phyloP scores from a whole-genome alignment of 2,797 vertebrate species.

The Cottoperca gobio region DNA sequence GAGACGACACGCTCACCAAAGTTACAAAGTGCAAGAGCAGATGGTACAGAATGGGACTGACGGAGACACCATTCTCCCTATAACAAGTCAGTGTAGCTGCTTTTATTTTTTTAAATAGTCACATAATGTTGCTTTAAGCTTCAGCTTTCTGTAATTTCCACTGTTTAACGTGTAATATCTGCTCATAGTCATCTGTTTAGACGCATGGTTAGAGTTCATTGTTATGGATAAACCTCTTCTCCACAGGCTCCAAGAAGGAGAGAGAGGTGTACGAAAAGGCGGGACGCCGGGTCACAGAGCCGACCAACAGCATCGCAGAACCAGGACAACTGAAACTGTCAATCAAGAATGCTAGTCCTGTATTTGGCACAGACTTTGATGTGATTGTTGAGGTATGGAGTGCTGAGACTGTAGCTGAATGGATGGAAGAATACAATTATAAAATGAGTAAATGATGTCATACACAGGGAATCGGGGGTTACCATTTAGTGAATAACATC shows the following conservation, averaged over 20 bases:
- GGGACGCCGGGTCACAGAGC: conserved; percentile 52
- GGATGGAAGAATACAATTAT: background rate
- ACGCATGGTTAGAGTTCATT: background rate
- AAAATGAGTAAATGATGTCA: background rate
- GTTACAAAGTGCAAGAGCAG: too few relatives aligned
- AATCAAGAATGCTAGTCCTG: conserved; percentile 76
- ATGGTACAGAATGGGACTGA: too few relatives aligned
- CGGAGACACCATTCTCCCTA: too few relatives aligned
- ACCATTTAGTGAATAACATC: background rate
- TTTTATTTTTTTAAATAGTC: too few relatives aligned
- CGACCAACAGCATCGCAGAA: background rate
- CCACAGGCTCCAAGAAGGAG: conserved; percentile 84
- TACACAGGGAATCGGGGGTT: background rate
- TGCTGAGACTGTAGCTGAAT: background rate
- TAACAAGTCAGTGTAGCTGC: too few relatives aligned
- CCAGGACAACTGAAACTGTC: conserved; percentile 70
- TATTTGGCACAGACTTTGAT: conserved; percentile 86
- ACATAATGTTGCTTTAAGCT: too few relatives aligned
- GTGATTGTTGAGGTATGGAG: conserved; percentile 80
- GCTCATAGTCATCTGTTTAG: background rate
- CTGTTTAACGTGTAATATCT: background rate
- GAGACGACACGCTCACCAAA: too few relatives aligned
- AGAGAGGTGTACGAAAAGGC: conserved; percentile 82
- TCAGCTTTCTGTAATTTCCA: background rate
- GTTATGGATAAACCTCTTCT: background rate